Percentiles rank a stretch among this genome's conserved stretches.
Evolutionary conservation across 2,797 vertebrate genomes (phyloP).

Genomic region (Chaunax sp.): DNA sequence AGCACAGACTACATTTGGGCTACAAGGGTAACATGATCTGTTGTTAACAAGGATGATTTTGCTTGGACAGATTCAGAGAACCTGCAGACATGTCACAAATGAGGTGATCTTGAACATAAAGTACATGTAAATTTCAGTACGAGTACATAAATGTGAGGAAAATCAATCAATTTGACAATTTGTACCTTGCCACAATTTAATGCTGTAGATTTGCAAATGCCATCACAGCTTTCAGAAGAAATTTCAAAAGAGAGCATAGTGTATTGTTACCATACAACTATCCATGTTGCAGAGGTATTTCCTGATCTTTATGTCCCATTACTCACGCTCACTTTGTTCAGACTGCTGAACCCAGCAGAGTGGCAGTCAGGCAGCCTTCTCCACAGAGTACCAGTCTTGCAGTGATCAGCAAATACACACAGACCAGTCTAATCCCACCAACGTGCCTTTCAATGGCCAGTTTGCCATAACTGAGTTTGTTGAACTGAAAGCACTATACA

Average conservation of each 20-base stretch:
- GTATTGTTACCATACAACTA: slow-evolving; percentile 38
- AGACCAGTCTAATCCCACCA: slow-evolving; percentile 79
- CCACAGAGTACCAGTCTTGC: slow-evolving; percentile 72
- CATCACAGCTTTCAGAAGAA: not conserved
- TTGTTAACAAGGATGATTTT: not conserved
- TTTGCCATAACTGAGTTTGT: slow-evolving; percentile 48
- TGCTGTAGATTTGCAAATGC: not conserved
- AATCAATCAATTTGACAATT: not conserved
- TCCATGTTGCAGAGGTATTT: slow-evolving; percentile 44
- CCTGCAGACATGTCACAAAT: not conserved
- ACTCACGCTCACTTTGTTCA: slow-evolving; percentile 75
- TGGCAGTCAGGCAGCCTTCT: slow-evolving; percentile 70
- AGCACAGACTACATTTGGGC: not conserved
- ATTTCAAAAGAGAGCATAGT: not conserved
- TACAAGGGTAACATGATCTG: not conserved
- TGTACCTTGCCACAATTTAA: not conserved
- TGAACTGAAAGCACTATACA: slow-evolving; percentile 49
- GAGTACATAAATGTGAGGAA: not conserved
- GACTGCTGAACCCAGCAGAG: slow-evolving; percentile 85
- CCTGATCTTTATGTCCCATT: slow-evolving; percentile 61
- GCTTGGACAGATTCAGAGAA: slow-evolving; percentile 11
- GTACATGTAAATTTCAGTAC: not conserved
- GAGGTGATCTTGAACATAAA: not conserved
- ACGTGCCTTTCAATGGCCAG: slow-evolving; percentile 57
- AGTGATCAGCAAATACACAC: slow-evolving; percentile 83